A percentile compares a stretch with the other conserved stretches of the same genome.
Conservation (phyloP, 2,888 invertebrate genomes). For the Lasius fuliginosus region DNA sequence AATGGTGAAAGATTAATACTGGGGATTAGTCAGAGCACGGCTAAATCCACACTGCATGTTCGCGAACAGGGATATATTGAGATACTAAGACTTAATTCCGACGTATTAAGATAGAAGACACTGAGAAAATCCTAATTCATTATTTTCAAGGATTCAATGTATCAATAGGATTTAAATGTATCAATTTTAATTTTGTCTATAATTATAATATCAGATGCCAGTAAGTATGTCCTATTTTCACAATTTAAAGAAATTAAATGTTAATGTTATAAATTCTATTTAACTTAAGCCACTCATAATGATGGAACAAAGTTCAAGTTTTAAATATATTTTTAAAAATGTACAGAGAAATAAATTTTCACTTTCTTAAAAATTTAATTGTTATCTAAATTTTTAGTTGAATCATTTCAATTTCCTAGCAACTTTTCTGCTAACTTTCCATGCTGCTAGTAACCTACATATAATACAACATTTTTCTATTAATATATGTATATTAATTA, state of each 20-base stretch:
- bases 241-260: constrained; percentile 7
- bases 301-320: not conserved
- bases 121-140: not conserved
- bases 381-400: not conserved
- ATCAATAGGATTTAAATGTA: not conserved
- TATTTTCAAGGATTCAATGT: not conserved
- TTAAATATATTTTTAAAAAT: not conserved
- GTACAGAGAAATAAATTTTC: not conserved
- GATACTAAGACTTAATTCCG: not conserved
- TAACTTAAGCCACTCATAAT: not conserved
- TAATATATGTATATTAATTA: not conserved
- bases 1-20: constrained; percentile 29
- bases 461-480: not conserved
- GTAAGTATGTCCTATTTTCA: not conserved
- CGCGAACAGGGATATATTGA: not conserved
- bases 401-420: not conserved
- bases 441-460: not conserved
- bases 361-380: not conserved
- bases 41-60: constrained; percentile 67
- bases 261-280: constrained; percentile 3
- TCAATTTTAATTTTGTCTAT: not conserved
- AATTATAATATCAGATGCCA: not conserved
- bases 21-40: constrained; percentile 66
- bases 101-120: not conserved
- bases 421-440: not conserved